Conservation (phyloP, 2,113 vertebrate species). For the Ornithorhynchus anatinus region DNA sequence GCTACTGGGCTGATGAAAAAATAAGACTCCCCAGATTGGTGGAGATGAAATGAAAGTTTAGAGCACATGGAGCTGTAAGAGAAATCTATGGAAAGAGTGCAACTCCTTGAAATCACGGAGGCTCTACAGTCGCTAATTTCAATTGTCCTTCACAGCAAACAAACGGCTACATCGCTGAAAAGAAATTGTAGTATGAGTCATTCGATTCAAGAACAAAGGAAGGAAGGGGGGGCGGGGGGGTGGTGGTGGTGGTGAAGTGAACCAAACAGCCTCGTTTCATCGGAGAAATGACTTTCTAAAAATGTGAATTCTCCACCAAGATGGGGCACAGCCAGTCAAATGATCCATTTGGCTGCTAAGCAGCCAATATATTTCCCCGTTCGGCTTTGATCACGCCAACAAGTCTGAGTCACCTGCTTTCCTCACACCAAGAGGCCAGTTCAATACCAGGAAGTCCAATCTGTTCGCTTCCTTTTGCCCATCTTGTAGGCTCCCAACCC, state of each 20-base stretch:
- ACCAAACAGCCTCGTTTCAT: conserved; percentile 6
- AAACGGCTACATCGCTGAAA: conserved; percentile 21
- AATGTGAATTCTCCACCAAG: not conserved
- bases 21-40: not conserved
- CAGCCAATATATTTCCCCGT: not conserved
- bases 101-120: conserved; percentile 1
- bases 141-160: conserved; percentile 5
- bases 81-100: not conserved
- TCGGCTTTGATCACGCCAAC: not conserved
- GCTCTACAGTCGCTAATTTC: not conserved
- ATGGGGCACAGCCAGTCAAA: not conserved
- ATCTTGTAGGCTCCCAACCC: not conserved
- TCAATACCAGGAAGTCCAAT: conserved; percentile 23
- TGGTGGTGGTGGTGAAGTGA: too few relatives aligned
- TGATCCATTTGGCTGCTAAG: not conserved
- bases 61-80: not conserved
- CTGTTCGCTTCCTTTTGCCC: not conserved
- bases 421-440: conserved; percentile 33
- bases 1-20: not conserved
- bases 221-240: not conserved
- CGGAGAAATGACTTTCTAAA: conserved; percentile 15
- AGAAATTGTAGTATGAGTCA: conserved; percentile 47
- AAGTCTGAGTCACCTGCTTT: conserved; percentile 47
- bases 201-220: conserved; percentile 22
- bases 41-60: conserved; percentile 15